phyloP scores from a whole-genome alignment of 2,888 invertebrate genomes.

The Drosophila yooni region DNA sequence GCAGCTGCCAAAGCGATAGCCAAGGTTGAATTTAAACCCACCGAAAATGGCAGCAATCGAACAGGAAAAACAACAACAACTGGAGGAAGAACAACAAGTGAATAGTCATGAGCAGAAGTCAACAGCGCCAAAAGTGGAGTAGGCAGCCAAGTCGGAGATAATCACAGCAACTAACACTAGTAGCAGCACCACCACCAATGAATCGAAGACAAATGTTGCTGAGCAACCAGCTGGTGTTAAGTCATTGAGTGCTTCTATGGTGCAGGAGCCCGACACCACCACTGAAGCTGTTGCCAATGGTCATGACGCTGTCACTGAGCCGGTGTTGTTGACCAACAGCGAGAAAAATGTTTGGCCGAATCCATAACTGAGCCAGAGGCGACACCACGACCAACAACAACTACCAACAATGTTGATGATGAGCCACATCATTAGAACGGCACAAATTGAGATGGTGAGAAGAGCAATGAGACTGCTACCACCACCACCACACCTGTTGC shows the following conservation, averaged over 20 bases:
- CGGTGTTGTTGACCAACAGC: slow-evolving; percentile 62
- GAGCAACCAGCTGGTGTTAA: slow-evolving; percentile 4
- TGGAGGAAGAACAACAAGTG: slow-evolving; percentile 43
- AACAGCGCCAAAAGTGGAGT: slow-evolving; percentile 52
- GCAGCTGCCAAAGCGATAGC: slow-evolving; percentile 32
- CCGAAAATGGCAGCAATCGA: slow-evolving; percentile 75
- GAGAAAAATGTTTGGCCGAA: slow-evolving; percentile 80
- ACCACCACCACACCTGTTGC: slow-evolving; percentile 58
- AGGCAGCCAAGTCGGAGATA: slow-evolving; percentile 55
- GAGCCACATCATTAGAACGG: slow-evolving; percentile 77
- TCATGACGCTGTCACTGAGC: slow-evolving; percentile 45
- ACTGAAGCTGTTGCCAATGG: slow-evolving; percentile 72
- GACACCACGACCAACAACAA: slow-evolving; percentile 5
- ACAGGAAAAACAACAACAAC: slow-evolving; percentile 51
- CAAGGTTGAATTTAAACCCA: slow-evolving; percentile 62
- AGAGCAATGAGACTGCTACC: slow-evolving; percentile 53
- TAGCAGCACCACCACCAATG: slow-evolving; percentile 37
- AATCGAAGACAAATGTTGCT: slow-evolving; percentile 34
- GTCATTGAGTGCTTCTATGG: slow-evolving; percentile 31
- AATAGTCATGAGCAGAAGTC: slow-evolving; percentile 69
- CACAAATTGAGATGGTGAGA: slow-evolving; percentile 63
- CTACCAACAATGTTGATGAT: slow-evolving; percentile 49
- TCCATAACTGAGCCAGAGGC: slow-evolving; percentile 65
- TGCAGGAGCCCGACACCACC: slow-evolving; percentile 44
- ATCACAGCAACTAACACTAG: slow-evolving; percentile 32